phyloP scores from a whole-genome alignment of 2,797 vertebrate genomes.

The Pterois miles region DNA sequence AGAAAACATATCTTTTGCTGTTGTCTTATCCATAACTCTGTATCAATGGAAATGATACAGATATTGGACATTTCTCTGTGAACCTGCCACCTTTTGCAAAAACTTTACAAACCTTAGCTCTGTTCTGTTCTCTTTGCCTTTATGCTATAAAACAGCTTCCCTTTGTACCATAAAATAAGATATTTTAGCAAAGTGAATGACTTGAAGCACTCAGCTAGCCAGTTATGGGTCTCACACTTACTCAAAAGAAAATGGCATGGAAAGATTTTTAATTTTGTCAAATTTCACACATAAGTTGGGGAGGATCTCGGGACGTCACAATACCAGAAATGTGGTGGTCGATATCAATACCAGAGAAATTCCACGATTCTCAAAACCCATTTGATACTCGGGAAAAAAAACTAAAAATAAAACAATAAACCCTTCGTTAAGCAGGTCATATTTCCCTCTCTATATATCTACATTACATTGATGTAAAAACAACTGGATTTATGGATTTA shows the following conservation, averaged over 20 bases:
- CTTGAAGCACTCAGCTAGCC: not conserved
- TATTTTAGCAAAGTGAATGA: not conserved
- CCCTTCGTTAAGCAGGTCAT: no score
- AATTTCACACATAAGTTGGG: not conserved
- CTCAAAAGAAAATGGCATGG: not conserved
- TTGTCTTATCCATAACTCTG: not conserved
- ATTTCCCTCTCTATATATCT: no score
- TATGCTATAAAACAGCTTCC: no score
- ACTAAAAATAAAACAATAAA: no score
- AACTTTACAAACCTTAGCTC: not conserved
- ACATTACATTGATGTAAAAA: no score
- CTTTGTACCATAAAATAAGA: not conserved
- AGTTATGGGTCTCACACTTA: not conserved
- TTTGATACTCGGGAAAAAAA: rapidly evolving
- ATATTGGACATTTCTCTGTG: not conserved
- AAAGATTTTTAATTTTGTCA: not conserved
- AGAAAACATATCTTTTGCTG: not conserved
- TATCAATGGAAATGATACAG: not conserved
- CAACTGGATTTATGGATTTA: no score
- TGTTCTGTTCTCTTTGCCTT: not conserved
- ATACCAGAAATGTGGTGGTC: no score
- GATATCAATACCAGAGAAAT: no score
- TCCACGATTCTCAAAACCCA: no score
- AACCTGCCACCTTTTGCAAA: not conserved
- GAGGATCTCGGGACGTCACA: not conserved